A percentile compares a stretch with the other conserved stretches of the same genome.
These are phyloP conservation scores for Gephyroberyx darwinii DNA, from an alignment of 2,797 vertebrate species.

Conservation along the genomic window DNA sequence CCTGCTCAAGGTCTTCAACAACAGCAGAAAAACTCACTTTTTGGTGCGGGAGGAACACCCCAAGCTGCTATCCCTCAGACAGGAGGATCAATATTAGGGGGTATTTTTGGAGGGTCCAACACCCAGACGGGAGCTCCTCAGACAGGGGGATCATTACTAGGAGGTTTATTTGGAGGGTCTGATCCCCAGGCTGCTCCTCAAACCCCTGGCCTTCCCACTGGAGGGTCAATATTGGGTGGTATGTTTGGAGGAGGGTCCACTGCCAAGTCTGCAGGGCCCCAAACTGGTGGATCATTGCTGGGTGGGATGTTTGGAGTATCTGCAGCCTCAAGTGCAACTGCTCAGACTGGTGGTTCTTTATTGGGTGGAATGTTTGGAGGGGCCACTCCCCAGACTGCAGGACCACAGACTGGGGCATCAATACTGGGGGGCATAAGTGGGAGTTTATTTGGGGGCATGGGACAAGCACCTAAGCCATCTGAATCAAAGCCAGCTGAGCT, in stretches of 20 bases:
- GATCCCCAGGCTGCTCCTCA: slow-evolving; percentile 59
- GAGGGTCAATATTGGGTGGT: slow-evolving; percentile 73
- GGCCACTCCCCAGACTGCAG: slow-evolving; percentile 54
- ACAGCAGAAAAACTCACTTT: slow-evolving; percentile 84
- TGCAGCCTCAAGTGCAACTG: slow-evolving; percentile 70
- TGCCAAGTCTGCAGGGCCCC: slow-evolving; percentile 55
- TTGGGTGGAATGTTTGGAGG: slow-evolving; percentile 78
- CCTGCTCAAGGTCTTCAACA: slow-evolving; percentile 71
- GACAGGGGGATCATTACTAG: slow-evolving; percentile 80
- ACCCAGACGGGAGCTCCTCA: slow-evolving; percentile 66
- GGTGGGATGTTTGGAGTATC: slow-evolving; percentile 75
- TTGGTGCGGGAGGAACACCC: slow-evolving; percentile 73
- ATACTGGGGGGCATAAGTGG: slow-evolving; percentile 71
- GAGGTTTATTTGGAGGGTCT: slow-evolving; percentile 76
- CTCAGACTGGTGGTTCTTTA: slow-evolving; percentile 72
- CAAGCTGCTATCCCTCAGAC: slow-evolving; percentile 76
- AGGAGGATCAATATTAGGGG: slow-evolving; percentile 72
- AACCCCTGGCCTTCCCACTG: slow-evolving; percentile 39
- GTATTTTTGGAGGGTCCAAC: slow-evolving; percentile 76
- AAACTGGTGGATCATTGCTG: slow-evolving; percentile 69
- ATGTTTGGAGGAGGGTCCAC: slow-evolving; percentile 73
- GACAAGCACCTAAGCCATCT: slow-evolving; percentile 77
- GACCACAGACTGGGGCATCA: slow-evolving; percentile 65
- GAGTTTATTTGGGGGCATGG: slow-evolving; percentile 79
- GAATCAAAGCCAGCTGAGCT: slow-evolving; percentile 54